These are phyloP conservation scores for Pseudopipra pipra DNA, from an alignment of 2,113 vertebrate species.

Conservation along the genomic window DNA sequence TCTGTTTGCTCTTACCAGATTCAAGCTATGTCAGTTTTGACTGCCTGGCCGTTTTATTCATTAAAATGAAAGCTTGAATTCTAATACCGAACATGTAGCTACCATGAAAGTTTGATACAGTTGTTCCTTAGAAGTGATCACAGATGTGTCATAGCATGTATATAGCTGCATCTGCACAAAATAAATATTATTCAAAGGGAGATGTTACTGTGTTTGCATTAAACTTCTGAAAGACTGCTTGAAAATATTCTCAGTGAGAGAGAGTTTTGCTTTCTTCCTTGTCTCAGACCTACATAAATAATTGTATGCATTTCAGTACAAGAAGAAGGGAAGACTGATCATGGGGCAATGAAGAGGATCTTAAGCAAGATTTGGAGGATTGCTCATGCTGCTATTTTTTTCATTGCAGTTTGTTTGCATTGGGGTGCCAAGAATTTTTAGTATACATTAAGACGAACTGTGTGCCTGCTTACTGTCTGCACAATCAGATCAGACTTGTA, in stretches of 20 bases:
- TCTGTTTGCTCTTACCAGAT: not conserved
- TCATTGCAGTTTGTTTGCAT: not conserved
- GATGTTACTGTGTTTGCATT: not conserved
- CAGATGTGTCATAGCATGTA: not conserved
- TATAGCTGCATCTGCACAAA: not conserved
- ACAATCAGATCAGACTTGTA: not conserved
- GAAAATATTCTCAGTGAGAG: not conserved
- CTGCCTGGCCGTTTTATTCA: not conserved
- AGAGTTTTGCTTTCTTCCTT: not conserved
- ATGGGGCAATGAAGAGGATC: not conserved
- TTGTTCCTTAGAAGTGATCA: not conserved
- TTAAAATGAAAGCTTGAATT: not conserved
- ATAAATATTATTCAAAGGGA: not conserved
- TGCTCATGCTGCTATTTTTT: not conserved
- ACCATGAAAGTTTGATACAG: not conserved
- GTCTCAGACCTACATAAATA: not conserved
- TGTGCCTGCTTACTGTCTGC: not conserved
- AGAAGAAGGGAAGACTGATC: not conserved
- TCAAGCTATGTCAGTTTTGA: not conserved
- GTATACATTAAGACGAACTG: not conserved
- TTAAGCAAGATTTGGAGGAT: not conserved
- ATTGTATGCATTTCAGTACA: not conserved
- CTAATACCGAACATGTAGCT: not conserved
- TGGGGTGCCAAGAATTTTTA: slow-evolving; percentile 32
- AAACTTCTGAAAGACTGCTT: not conserved